Conservation (phyloP, 1,140 invertebrate species). For the Theocolax elegans region DNA sequence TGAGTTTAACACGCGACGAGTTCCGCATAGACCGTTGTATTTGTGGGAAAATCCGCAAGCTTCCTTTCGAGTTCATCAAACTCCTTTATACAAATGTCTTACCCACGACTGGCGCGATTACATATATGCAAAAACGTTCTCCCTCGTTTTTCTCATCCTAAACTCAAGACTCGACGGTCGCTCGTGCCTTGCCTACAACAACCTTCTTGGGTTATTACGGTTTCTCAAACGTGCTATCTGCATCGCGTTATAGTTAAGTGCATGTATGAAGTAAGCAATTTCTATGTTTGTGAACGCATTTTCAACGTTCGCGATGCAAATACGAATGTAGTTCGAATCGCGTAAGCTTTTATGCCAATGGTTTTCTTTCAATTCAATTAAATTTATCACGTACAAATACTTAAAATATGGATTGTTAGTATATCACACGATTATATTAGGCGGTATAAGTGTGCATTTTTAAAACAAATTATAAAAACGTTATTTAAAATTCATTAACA, state of each 20-base stretch:
- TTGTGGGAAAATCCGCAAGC: conserved; percentile 33
- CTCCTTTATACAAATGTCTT: conserved; percentile 39
- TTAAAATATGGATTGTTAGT: too few species aligned
- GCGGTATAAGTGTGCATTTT: too few species aligned
- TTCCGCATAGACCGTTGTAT: too few species aligned
- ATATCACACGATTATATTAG: too few species aligned
- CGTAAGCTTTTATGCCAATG: too few species aligned
- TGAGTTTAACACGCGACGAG: too few species aligned
- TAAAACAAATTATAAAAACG: too few species aligned
- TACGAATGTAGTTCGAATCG: too few species aligned
- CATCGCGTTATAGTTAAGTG: conserved; percentile 11
- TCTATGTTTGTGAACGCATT: not conserved
- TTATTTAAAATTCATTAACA: too few species aligned
- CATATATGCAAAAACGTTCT: conserved; percentile 1
- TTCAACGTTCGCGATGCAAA: not conserved
- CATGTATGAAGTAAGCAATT: not conserved
- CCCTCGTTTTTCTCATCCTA: conserved; percentile 13
- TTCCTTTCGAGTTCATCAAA: conserved; percentile 46
- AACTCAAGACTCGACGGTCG: not conserved
- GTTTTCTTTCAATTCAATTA: too few species aligned
- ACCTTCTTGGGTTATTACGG: conserved; percentile 1
- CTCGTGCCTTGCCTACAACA: not conserved
- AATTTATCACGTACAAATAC: too few species aligned
- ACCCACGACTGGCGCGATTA: conserved; percentile 37
- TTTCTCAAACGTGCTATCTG: not conserved